These are phyloP conservation scores for Drosophila cardini DNA, from an alignment of 1,140 invertebrate species.

Conservation along the genomic window DNA sequence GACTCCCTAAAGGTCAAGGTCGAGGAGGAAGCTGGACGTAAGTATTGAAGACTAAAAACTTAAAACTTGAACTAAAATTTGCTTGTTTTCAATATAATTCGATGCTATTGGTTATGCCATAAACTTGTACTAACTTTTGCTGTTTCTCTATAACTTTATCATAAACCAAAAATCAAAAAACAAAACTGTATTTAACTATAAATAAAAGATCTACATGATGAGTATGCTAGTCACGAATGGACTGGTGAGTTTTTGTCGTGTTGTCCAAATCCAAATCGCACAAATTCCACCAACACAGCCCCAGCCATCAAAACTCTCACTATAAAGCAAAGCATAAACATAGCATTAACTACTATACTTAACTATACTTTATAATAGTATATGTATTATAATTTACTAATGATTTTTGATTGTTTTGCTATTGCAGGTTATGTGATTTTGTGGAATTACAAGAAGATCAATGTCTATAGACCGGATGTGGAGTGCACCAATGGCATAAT, in stretches of 20 bases:
- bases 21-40: conserved; percentile 91
- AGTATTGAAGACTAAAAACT: conserved; percentile 80
- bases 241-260: conserved; percentile 78
- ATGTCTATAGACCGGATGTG: conserved; percentile 94
- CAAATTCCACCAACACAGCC: conserved; percentile 49
- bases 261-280: conserved; percentile 66
- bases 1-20: conserved; percentile 89
- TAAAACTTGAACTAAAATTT: too few species aligned
- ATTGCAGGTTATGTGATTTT: conserved; percentile 88
- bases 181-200: conserved; percentile 42
- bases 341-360: conserved; percentile 18
- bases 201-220: conserved; percentile 83
- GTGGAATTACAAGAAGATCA: conserved; percentile 93
- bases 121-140: conserved; percentile 63
- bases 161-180: conserved; percentile 68
- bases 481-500: conserved; percentile 97
- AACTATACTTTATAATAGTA: too few species aligned
- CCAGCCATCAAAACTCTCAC: conserved; percentile 44
- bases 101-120: conserved; percentile 56
- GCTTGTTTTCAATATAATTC: conserved; percentile 38
- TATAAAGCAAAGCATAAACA: conserved; percentile 27
- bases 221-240: conserved; percentile 83
- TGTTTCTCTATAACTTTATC: conserved; percentile 62
- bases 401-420: neutral
- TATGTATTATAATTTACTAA: too few species aligned